Evolutionary conservation across 2,113 vertebrate species (phyloP), one percentile per base, ranked within the genome.

Genomic region (Fregata magnificens): DNA sequence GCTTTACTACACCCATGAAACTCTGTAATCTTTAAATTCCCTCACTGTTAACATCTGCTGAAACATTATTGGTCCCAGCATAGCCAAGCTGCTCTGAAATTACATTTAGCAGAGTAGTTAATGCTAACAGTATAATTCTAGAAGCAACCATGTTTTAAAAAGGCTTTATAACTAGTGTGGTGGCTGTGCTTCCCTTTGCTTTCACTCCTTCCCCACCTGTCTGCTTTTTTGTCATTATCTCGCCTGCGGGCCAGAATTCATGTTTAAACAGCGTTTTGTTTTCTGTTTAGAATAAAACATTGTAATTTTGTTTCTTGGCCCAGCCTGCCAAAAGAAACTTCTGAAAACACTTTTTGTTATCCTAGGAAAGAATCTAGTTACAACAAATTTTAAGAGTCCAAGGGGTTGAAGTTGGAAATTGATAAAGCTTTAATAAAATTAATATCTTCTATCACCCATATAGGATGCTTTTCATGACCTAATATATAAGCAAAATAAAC

Each of bases 11-110:
- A 98, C 98, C 98, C 98, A 97, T 98, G 99, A 98, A 99, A 98
- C 98, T 98, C 98, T 97, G 98, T 98, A 99, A 99, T 99, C 99
- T 99, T 99, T 99, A 99, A 99, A 99, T 98, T 97, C 98, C 98
- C 98, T 98, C 99, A 99, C 99, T 99, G 99, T 99, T 99, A 99
- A 99, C 99, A 99, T 99, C 99, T 99, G 99, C 98, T 99, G 98
- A 98, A 98, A 98, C 99, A 98, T 99, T 99, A 99, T 99, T 98
- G 99, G 99, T 99, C 99, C 99, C 99, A 97, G 97, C 98, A 99
- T 98, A 97, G 98, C 98, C 98, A 98, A 97, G 98, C 98, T 98
- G 98, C 98, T 98, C 98, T 97, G 98, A 98, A 99, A 98, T 98
- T 97, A 96, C 97, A 97, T 98, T 98, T 98, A 98, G 98, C 98